Percentiles rank a stretch among this genome's conserved stretches.
These are phyloP conservation scores for Bubalus kerabau DNA, from an alignment of 2,113 vertebrate species.

Conservation along the genomic window DNA sequence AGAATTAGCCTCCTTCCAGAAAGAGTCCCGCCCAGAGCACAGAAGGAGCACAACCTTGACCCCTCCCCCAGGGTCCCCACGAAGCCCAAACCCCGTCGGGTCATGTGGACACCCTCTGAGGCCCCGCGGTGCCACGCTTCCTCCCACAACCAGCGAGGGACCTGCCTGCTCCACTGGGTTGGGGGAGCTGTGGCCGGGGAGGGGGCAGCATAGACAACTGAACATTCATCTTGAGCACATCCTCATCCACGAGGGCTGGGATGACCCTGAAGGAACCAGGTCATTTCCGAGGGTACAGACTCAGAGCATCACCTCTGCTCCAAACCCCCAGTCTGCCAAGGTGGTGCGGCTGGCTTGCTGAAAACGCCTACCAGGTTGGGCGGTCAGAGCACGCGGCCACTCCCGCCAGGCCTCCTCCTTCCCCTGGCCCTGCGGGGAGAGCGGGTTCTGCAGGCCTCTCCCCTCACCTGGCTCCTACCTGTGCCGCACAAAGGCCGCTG, in stretches of 20 bases:
- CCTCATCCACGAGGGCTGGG: rapidly evolving
- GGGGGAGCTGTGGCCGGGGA: background rate
- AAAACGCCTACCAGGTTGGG: background rate
- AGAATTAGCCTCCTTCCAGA: background rate
- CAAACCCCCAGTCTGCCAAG: background rate
- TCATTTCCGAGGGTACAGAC: rapidly evolving
- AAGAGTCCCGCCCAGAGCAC: rapidly evolving
- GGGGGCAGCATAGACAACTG: rapidly evolving
- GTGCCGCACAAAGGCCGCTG: rapidly evolving
- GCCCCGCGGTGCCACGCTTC: rapidly evolving
- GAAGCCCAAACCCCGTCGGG: background rate
- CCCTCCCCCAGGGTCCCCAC: rapidly evolving
- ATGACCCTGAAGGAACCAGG: rapidly evolving
- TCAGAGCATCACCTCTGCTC: background rate
- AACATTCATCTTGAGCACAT: rapidly evolving
- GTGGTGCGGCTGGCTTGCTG: rapidly evolving
- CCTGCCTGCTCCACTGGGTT: background rate
- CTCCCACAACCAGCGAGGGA: background rate
- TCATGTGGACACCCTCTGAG: rapidly evolving
- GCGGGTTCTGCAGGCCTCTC: rapidly evolving
- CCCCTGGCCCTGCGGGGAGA: rapidly evolving
- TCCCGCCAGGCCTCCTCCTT: rapidly evolving
- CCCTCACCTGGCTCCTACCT: rapidly evolving
- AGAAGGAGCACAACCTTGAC: rapidly evolving
- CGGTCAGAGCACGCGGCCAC: rapidly evolving